These are phyloP conservation scores for Melanotaenia trifasciata DNA, from an alignment of 2,797 vertebrate species.

Conservation along the genomic window DNA sequence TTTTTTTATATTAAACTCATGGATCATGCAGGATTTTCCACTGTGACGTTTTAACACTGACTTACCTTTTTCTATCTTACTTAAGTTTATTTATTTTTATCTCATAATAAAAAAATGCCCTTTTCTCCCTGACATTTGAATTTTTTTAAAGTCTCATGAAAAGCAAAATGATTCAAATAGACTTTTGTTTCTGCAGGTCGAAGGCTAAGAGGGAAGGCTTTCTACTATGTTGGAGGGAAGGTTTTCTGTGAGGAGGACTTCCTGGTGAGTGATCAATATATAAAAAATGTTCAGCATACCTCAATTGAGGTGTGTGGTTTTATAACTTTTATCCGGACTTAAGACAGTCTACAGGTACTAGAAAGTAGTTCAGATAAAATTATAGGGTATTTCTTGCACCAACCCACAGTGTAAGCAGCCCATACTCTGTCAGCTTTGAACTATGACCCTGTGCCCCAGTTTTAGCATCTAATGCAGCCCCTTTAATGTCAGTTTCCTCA, in stretches of 20 bases:
- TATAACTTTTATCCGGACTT: neutral
- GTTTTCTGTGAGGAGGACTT: conserved; percentile 99
- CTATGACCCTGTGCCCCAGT: conserved; percentile 42
- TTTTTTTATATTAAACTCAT: conserved; percentile 43
- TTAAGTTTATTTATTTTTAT: conserved; percentile 16
- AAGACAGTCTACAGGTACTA: neutral
- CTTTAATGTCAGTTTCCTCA: conserved; percentile 54
- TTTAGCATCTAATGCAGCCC: conserved; percentile 33
- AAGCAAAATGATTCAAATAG: neutral
- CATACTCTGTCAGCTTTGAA: conserved; percentile 5
- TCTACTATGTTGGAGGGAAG: conserved; percentile 96
- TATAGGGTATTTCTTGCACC: neutral
- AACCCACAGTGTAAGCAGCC: neutral
- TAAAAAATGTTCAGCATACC: conserved; percentile 4
- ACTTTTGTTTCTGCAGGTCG: conserved; percentile 83
- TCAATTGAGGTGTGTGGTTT: conserved; percentile 6
- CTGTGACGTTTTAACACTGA: conserved; percentile 15
- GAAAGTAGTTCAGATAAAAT: neutral
- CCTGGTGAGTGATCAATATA: conserved; percentile 86
- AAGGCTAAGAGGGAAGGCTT: conserved; percentile 95
- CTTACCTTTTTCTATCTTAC: conserved; percentile 18
- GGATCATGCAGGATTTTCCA: conserved; percentile 44
- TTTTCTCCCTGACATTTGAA: neutral
- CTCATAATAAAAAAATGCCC: conserved; percentile 1
- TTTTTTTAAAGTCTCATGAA: neutral